Percentiles rank a stretch among this genome's conserved stretches.
Conservation (phyloP, 2,113 vertebrate species). For the Elephantulus edwardii region DNA sequence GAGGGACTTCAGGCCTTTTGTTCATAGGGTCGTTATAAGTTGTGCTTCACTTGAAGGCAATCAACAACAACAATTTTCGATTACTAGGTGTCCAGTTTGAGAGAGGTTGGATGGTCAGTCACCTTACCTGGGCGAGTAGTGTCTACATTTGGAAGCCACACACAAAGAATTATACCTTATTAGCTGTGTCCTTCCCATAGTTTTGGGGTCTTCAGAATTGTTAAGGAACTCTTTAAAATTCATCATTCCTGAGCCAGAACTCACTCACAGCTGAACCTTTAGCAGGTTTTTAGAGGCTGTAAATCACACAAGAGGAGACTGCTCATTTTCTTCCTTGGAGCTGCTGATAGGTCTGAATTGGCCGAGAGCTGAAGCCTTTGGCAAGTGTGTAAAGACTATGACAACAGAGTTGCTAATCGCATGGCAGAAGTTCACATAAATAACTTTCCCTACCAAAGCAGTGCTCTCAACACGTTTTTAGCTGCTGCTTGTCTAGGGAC, state of each 20-base stretch:
- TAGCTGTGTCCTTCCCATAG: background rate
- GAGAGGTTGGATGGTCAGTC: background rate
- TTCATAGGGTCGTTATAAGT: background rate
- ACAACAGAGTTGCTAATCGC: background rate
- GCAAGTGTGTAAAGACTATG: no score
- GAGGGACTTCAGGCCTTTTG: background rate
- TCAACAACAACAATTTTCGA: no score
- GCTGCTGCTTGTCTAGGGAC: constrained; percentile 66
- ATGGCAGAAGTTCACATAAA: background rate
- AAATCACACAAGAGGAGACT: no score
- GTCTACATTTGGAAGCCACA: background rate
- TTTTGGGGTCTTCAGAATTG: background rate
- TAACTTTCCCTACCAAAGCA: constrained; percentile 46
- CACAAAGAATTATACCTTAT: background rate
- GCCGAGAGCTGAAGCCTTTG: no score
- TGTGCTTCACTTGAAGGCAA: no score
- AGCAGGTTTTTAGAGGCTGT: no score
- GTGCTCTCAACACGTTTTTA: constrained; percentile 62
- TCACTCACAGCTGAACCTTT: no score
- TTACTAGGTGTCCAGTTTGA: background rate
- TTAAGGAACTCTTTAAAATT: no score
- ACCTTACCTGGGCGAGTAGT: background rate
- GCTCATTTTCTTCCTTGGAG: no score
- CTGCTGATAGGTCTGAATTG: no score
- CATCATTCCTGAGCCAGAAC: no score